phyloP scores from a whole-genome alignment of 2,888 invertebrate genomes.

The Yponomeuta evonymella region DNA sequence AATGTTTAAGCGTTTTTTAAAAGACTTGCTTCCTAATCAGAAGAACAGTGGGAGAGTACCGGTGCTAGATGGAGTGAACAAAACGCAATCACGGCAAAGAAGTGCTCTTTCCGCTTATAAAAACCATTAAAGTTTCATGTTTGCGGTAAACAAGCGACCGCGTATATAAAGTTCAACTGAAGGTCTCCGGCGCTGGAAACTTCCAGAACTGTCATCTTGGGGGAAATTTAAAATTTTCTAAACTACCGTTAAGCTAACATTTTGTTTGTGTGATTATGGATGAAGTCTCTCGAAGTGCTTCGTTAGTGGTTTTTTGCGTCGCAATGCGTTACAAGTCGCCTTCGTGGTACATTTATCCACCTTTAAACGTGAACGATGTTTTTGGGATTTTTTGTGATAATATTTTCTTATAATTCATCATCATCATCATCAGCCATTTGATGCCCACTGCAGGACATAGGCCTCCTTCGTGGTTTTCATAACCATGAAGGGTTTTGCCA shows the following conservation, averaged over 20 bases:
- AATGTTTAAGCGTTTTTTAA: too few relatives aligned
- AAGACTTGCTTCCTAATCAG: too few relatives aligned
- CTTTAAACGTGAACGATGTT: too few relatives aligned
- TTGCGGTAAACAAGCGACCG: not conserved
- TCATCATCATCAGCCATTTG: too few relatives aligned
- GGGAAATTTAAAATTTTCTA: not conserved
- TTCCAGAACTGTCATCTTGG: not conserved
- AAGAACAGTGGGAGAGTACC: not conserved
- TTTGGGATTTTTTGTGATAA: too few relatives aligned
- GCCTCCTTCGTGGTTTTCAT: too few relatives aligned
- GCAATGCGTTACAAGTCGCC: not conserved
- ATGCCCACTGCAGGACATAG: too few relatives aligned
- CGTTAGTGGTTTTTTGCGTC: not conserved
- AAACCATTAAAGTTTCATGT: not conserved
- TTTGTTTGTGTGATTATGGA: slow-evolving; percentile 1
- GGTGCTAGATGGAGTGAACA: not conserved
- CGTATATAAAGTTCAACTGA: not conserved
- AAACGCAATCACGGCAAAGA: not conserved
- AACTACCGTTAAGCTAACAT: not conserved
- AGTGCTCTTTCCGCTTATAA: not conserved
- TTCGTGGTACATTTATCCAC: not conserved
- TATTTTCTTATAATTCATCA: too few relatives aligned
- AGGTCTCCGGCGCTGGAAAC: not conserved
- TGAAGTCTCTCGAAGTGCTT: not conserved
- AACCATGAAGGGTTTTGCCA: too few relatives aligned